Evolutionary conservation across 2,113 vertebrate species (phyloP), one percentile per base, ranked within the genome.

Genomic region (Lates calcarifer): DNA sequence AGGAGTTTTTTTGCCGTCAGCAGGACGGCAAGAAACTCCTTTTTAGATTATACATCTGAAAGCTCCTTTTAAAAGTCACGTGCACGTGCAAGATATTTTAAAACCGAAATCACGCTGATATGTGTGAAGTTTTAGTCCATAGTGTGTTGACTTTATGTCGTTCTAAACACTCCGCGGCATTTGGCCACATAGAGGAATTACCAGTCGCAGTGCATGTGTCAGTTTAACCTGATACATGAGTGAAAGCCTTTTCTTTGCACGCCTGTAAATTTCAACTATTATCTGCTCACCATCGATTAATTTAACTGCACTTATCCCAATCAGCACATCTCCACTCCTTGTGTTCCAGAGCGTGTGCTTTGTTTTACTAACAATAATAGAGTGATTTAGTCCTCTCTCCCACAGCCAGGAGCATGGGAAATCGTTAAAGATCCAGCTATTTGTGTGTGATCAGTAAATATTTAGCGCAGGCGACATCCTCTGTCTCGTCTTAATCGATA

Each of bases 381-480:
- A 97, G 96, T 96, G 96, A 96, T 97, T 96, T 95, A 96, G 94
- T 96, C 95, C 95, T 94, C 94, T 95, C 95, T 95, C 93, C n/a
- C n/a, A 90, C 93, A 91, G 92, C 93, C 91, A n/a, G 86, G 94
- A 93, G 94, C 95, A 92, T 94, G 95, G 95, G 94, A 96, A 96
- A 97, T 97, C 96, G 96, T 97, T 98, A 95, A 89, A 94, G 94
- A 95, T 94, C 94, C 93, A 91, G 95, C 96, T 96, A 96, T 97
- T 96, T 96, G 96, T 96, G 95, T 97, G 96, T 96, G 96, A 98
- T 97, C 96, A 96, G 97, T 97, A 98, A 98, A 98, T 98, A 99
- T 98, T 98, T 98, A 97, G 97, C 96, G 95, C 96, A 83, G 94
- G 95, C 94, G 96, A 97, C 95, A 95, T 97, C 95, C 94, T 96